A percentile compares a stretch with the other conserved stretches of the same genome.
Evolutionary conservation across 1,140 invertebrate genomes (phyloP).

Genomic region (Zaprionus tsacasi): DNA sequence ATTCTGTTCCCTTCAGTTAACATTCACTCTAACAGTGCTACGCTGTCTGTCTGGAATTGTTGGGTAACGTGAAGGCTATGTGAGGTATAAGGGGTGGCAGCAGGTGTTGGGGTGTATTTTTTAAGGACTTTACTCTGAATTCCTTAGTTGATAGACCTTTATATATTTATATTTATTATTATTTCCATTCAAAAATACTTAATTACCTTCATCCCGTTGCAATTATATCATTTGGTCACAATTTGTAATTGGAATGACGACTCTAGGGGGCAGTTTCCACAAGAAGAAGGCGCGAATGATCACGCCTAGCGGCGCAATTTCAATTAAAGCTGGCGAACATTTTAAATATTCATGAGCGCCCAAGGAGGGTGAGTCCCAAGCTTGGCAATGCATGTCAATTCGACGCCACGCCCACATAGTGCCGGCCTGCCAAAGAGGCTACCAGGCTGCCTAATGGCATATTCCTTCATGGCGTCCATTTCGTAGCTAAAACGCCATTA

Average conservation of each 20-base stretch:
- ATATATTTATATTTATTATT: background rate
- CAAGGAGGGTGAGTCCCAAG: background rate
- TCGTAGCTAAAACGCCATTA: constrained; percentile 63
- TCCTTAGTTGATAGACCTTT: background rate
- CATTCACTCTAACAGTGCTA: constrained; percentile 24
- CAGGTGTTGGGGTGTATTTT: background rate
- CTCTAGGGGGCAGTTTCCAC: constrained; percentile 3
- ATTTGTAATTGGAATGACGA: background rate
- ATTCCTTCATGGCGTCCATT: constrained; percentile 34
- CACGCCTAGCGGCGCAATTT: constrained; percentile 42
- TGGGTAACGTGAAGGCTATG: constrained; percentile 51
- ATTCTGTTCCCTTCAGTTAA: constrained; percentile 28
- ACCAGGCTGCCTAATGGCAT: constrained; percentile 41
- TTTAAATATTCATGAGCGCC: constrained; percentile 20
- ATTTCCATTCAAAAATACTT: background rate
- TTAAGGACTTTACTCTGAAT: background rate
- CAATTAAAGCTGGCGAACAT: constrained; percentile 47
- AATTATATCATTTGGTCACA: background rate
- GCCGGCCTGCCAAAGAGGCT: background rate
- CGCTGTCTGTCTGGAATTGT: constrained; percentile 25
- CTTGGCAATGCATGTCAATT: constrained; percentile 7
- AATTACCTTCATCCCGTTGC: background rate
- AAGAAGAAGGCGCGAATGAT: constrained; percentile 4
- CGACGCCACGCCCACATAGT: background rate
- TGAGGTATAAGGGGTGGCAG: background rate